Evolutionary conservation across 2,113 vertebrate species (phyloP), one percentile per base, ranked within the genome.

Genomic region (Paratilapia polleni): DNA sequence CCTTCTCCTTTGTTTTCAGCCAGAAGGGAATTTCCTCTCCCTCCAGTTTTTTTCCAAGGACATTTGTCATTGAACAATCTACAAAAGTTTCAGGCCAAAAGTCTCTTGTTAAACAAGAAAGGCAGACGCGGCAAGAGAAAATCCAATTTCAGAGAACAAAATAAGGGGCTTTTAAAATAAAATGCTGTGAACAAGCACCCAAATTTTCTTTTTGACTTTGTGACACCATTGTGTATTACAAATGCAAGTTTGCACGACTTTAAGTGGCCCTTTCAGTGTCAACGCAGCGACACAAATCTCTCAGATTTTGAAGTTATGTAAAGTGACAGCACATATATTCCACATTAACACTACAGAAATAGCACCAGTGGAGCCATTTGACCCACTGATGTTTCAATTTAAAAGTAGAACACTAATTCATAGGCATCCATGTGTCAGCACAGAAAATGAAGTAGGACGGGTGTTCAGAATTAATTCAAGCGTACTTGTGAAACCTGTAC

Each of bases 1-100:
- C 87, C 88, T 86, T 91, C 75, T 80, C 81, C 76, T 91, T 86
- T 19, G 59, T 91, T 87, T 82, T 52, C 36, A 89, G 78, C 80
- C 87, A 85, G 84, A 61, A 76, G 92, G 92, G 92, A 94, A 89
- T 93, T 89, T 91, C 73, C 77, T 88, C 78, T 89, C 78, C 75
- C 78, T 91, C 61, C 66, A 83, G 66, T 88, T 87, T 83, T 66
- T 36, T 86, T 79, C 76, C 93, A 94, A 94, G 94, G 93, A 94
- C 92, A 89, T 92, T 93, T 92, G 89, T 92, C 90, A 90, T 89
- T 92, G 87, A 91, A 85, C 68, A 80, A 75, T 85, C 36, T 34
- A 83, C 88, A 87, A 90, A 90, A 85, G 82, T 88, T 88, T 63
- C 74, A 68, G 85, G 68, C 77, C 82, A 85, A 88, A 88, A 82